These are phyloP conservation scores for Recurvirostra avosetta DNA, from an alignment of 2,113 vertebrate genomes.

Conservation along the genomic window DNA sequence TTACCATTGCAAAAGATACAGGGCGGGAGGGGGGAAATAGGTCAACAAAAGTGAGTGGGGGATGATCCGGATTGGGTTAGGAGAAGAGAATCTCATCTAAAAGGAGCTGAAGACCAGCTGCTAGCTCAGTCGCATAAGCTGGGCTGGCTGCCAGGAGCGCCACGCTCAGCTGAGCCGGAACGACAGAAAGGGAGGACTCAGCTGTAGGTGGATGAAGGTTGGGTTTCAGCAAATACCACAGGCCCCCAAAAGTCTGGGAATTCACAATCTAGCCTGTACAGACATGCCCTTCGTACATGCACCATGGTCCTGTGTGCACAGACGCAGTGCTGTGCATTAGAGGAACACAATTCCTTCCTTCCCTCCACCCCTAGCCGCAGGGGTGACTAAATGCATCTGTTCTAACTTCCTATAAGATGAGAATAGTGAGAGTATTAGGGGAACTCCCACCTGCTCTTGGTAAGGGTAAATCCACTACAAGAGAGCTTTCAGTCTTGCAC, in stretches of 20 bases:
- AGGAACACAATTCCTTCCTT: background rate
- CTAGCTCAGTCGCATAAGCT: background rate
- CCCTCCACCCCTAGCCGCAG: background rate
- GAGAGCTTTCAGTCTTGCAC: background rate
- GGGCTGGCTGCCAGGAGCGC: slow-evolving; percentile 29
- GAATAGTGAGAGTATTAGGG: background rate
- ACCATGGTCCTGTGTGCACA: background rate
- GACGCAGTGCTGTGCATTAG: background rate
- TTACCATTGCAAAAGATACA: background rate
- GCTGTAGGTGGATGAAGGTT: slow-evolving; percentile 61
- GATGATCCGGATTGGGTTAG: background rate
- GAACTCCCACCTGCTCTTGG: background rate
- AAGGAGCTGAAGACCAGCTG: slow-evolving; percentile 48
- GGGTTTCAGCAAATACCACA: slow-evolving; percentile 64
- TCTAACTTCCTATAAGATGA: background rate
- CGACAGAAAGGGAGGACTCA: slow-evolving; percentile 19
- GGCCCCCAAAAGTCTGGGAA: slow-evolving; percentile 65
- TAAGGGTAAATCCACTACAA: background rate
- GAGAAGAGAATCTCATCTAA: slow-evolving; percentile 40
- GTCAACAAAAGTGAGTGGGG: background rate
- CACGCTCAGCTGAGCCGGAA: background rate
- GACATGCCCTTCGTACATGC: background rate
- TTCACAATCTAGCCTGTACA: slow-evolving; percentile 4
- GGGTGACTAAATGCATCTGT: background rate
- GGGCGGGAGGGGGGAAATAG: background rate